Evolutionary conservation across 2,888 invertebrate genomes (phyloP), one percentile per base, ranked within the genome.

Genomic region (Magallana nippona): DNA sequence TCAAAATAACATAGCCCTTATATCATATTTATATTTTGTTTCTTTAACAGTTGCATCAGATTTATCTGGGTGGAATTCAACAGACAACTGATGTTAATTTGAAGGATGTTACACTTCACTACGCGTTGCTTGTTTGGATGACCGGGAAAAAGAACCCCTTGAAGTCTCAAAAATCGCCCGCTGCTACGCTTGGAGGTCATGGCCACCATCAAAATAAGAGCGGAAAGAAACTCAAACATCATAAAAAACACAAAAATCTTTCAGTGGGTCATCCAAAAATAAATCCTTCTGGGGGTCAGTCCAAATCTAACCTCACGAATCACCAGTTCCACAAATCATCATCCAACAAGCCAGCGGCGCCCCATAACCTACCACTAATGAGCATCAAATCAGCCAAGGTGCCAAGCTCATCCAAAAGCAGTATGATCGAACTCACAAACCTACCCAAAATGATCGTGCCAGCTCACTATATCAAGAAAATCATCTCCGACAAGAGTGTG

Each of bases 71-170:
- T 44, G 81, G 83, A 22, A 58, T 85, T 32, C 77, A 78, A 60
- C 82, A 85, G 78, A 79, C 78, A 78, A 82, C 82, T 58, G 82
- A 82, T 32, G 82, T 83, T 19, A 82, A 85, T 15, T 58, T 78
- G 2, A 56, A 58, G 15, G 71, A 82, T 19, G 82, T 82, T 55
- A 84, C 84, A 15, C 84, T 84, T 32, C 84, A 84, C 44, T 84
- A 84, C 55, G 84, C 82, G 2, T 60, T 84, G 55, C 60, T 84
- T 5, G 56, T 84, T 10, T 84, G 84, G 84, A 84, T 84, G 84
- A 84, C 84, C 15, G 84, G 84, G 17, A 77, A 78, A 22, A 82
- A 81, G 55, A 82, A 63, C 19, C 8, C 58, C 8, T 19, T 55
- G 56, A 78, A 19, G 56, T 78, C 78, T 22, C 44, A 32, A 10